Percentiles rank a stretch among this genome's conserved stretches.
Conservation (phyloP, 1,140 invertebrate genomes). For the Gryllus bimaculatus region DNA sequence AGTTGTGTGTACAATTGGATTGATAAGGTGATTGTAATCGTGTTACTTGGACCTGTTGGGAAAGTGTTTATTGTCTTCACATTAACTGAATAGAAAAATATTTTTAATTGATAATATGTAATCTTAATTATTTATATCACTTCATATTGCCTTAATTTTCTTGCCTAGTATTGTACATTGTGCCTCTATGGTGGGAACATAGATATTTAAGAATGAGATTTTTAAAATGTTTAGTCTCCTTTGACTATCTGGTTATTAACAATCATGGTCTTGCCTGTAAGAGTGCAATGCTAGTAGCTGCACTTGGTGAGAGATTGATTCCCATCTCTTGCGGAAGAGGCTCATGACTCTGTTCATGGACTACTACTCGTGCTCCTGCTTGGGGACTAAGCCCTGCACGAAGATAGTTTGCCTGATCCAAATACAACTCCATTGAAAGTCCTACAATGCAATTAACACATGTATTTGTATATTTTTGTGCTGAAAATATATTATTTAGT, state of each 20-base stretch:
- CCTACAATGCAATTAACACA: constrained; percentile 8
- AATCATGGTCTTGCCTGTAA: constrained; percentile 13
- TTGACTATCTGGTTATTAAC: background rate
- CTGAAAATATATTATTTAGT: too few relatives aligned
- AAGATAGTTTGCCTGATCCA: constrained; percentile 20
- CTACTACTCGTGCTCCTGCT: constrained; percentile 21
- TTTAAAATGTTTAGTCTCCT: too few relatives aligned
- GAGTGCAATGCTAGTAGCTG: constrained; percentile 20
- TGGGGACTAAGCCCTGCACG: constrained; percentile 19
- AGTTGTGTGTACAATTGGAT: background rate
- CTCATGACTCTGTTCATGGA: constrained; percentile 8
- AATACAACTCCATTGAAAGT: constrained; percentile 20
- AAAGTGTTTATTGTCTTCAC: background rate
- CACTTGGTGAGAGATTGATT: constrained; percentile 18
- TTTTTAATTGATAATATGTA: background rate
- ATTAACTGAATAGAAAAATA: background rate
- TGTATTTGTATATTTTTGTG: too few relatives aligned
- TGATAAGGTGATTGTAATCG: background rate
- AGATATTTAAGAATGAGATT: too few relatives aligned
- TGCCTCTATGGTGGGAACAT: background rate
- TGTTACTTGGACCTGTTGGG: background rate
- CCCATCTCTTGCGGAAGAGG: constrained; percentile 21
- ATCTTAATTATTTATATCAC: background rate
- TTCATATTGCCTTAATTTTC: background rate
- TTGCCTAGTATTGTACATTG: background rate